Evolutionary conservation across 2,888 invertebrate species (phyloP).

Genomic region (Nemapogon koenigi): DNA sequence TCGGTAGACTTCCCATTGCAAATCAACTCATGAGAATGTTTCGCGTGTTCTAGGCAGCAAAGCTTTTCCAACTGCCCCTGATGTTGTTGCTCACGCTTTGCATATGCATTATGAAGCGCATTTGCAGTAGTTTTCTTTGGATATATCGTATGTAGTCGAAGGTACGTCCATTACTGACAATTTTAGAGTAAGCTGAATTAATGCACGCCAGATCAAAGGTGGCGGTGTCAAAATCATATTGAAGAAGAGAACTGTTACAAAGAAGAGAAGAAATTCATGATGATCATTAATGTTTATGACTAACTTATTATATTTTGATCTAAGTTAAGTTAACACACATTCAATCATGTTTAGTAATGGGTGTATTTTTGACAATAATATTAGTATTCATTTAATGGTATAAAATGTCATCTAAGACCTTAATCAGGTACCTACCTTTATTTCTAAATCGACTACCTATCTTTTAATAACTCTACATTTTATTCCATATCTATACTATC

Average conservation of each 20-base stretch:
- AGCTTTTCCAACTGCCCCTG: slow-evolving; percentile 64
- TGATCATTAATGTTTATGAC: slow-evolving; percentile 2
- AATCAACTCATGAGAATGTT: slow-evolving; percentile 45
- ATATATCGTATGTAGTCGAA: slow-evolving; percentile 66
- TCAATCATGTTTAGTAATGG: slow-evolving; percentile 38
- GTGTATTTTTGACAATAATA: slow-evolving; percentile 56
- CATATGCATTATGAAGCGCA: slow-evolving; percentile 68
- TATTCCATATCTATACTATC: no score
- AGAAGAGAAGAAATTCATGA: no score
- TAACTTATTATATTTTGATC: slow-evolving; percentile 4
- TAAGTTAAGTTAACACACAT: slow-evolving; percentile 5
- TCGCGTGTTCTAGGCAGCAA: slow-evolving; percentile 64
- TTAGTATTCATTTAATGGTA: no score
- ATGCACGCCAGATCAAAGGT: slow-evolving; percentile 40
- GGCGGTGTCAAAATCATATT: no score
- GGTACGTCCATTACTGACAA: slow-evolving; percentile 63
- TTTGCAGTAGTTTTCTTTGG: slow-evolving; percentile 68
- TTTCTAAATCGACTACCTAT: no score
- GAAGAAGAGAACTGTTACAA: no score
- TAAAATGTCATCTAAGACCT: no score
- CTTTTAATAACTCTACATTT: no score
- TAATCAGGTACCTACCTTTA: no score
- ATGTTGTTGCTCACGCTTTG: slow-evolving; percentile 68
- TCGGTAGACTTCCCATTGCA: slow-evolving; percentile 19
- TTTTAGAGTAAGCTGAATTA: slow-evolving; percentile 40